A percentile compares a stretch with the other conserved stretches of the same genome.
Evolutionary conservation across 2,113 vertebrate genomes (phyloP).

Genomic region (Dissostichus mawsoni): DNA sequence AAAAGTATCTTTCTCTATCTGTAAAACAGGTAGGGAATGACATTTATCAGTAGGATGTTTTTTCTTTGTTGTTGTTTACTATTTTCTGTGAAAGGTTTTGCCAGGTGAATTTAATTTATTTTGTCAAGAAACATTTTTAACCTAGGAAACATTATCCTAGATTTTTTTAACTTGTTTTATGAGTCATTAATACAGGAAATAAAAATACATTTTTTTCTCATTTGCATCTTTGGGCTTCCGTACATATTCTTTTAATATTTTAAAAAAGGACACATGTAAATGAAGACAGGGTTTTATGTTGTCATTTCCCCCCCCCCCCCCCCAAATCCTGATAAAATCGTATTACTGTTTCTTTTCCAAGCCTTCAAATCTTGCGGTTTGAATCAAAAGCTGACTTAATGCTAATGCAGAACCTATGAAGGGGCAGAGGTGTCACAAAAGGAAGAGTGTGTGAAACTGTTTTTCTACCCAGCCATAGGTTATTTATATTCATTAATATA

Average conservation of each 20-base stretch:
- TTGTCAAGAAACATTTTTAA: too few species aligned
- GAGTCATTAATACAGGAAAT: too few species aligned
- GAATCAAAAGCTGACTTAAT: slow-evolving; percentile 2
- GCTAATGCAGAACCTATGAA: slow-evolving; percentile 24
- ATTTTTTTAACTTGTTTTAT: too few species aligned
- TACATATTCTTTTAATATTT: slow-evolving; percentile 20
- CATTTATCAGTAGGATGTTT: too few species aligned
- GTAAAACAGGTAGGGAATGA: too few species aligned
- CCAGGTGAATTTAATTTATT: too few species aligned
- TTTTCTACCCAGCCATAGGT: slow-evolving; percentile 44
- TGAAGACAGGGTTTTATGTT: slow-evolving; percentile 6
- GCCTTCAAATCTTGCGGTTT: slow-evolving; percentile 19
- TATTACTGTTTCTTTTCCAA: slow-evolving; percentile 11
- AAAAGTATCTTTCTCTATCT: too few species aligned
- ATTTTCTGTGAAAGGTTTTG: too few species aligned
- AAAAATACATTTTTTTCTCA: too few species aligned
- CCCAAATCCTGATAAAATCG: not conserved
- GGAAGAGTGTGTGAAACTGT: slow-evolving; percentile 29
- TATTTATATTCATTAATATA: slow-evolving; percentile 47
- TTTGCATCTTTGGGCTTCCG: too few species aligned
- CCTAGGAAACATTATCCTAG: too few species aligned
- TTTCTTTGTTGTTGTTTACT: too few species aligned
- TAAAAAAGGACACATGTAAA: slow-evolving; percentile 8
- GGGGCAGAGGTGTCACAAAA: slow-evolving; percentile 40
- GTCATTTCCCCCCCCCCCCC: not conserved